These are phyloP conservation scores for Apteryx mantelli DNA, from an alignment of 2,113 vertebrate species.

Conservation along the genomic window DNA sequence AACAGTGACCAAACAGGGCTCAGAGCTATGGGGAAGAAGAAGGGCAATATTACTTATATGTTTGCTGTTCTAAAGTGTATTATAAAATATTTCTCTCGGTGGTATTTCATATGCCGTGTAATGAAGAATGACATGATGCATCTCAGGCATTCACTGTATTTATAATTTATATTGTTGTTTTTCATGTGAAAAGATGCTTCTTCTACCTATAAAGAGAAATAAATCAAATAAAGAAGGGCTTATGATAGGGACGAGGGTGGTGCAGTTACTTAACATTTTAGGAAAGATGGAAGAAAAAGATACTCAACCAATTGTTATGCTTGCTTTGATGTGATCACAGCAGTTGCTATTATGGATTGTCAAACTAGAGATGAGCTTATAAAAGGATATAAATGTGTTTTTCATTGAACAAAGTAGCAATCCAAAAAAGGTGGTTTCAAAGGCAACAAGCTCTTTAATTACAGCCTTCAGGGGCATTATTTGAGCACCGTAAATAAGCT, in stretches of 20 bases:
- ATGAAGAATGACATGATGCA: not conserved
- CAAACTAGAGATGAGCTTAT: slow-evolving; percentile 65
- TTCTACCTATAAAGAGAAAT: not conserved
- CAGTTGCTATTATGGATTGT: slow-evolving; percentile 55
- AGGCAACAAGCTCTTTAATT: slow-evolving; percentile 75
- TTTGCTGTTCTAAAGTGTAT: not conserved
- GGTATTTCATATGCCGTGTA: not conserved
- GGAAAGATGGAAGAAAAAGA: slow-evolving; percentile 36
- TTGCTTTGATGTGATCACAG: slow-evolving; percentile 61
- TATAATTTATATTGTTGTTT: slow-evolving; percentile 4
- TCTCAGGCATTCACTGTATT: not conserved
- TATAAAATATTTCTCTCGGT: not conserved
- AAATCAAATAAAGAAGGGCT: not conserved
- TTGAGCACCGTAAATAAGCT: slow-evolving; percentile 76
- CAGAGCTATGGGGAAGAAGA: not conserved
- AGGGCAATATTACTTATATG: not conserved
- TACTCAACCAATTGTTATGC: slow-evolving; percentile 35
- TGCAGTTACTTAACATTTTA: slow-evolving; percentile 41
- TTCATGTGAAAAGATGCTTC: not conserved
- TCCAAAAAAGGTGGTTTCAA: slow-evolving; percentile 75
- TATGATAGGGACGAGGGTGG: not conserved
- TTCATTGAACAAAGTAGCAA: slow-evolving; percentile 70
- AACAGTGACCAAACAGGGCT: not conserved
- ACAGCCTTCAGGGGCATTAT: slow-evolving; percentile 65
- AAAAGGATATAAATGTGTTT: slow-evolving; percentile 69